A percentile compares a stretch with the other conserved stretches of the same genome.
Conservation (phyloP, 2,113 vertebrate species). For the Cercocebus atys region DNA sequence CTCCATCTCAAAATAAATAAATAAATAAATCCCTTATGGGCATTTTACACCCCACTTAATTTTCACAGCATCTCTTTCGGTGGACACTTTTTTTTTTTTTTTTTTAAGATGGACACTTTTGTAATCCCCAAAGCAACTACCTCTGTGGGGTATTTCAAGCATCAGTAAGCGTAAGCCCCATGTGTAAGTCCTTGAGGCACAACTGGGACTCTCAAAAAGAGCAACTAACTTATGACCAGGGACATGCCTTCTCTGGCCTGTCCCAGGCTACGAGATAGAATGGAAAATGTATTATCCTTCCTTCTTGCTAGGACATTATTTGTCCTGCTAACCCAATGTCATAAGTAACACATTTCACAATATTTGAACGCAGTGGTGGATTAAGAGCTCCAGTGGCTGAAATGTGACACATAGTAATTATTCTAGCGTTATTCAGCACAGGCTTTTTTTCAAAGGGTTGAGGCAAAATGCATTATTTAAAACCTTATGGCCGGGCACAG, state of each 20-base stretch:
- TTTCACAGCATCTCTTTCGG: background rate
- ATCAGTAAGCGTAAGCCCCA: background rate
- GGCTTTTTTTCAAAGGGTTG: background rate
- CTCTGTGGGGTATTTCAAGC: background rate
- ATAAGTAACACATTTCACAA: background rate
- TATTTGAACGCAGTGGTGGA: background rate
- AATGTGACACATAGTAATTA: background rate
- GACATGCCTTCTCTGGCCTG: background rate
- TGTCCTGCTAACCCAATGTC: background rate
- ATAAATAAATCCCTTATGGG: background rate
- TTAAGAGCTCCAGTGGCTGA: background rate
- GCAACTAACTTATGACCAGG: background rate
- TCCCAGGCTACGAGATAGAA: background rate
- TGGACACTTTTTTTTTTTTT: no score
- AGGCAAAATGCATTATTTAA: background rate
- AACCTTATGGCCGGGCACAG: background rate
- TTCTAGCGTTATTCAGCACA: background rate
- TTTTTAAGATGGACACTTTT: background rate
- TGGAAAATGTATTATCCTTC: accelerated
- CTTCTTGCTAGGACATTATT: background rate
- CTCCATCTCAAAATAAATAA: no score
- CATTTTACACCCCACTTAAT: background rate
- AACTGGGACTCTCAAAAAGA: background rate
- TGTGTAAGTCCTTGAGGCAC: no score
- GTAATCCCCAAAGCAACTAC: background rate